Evolutionary conservation across 2,797 vertebrate genomes (phyloP), one percentile per base, ranked within the genome.

Genomic region (Enteromius fasciolatus): DNA sequence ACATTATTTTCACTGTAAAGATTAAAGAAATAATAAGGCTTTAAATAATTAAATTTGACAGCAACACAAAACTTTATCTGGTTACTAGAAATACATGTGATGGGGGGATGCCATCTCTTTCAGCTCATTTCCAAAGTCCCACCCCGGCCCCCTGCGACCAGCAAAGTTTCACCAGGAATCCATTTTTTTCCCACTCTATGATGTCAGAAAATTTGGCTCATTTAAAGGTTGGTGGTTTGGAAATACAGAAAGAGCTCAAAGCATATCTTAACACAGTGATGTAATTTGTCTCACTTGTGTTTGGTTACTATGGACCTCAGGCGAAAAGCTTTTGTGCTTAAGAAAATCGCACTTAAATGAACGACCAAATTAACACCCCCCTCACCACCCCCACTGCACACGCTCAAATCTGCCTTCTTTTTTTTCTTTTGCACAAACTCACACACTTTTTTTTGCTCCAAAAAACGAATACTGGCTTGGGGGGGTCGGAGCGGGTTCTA

Each of bases 261-360:
- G 87, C 88, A 88, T 88, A 78, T 89, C 82, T 89, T 75, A 89
- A 57, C 89, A 84, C 48, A 85, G 87, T 91, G 88, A 91, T 87
- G 90, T 86, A 89, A 90, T 90, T 82, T 72, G 66, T 85, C 86
- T 87, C 59, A 78, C 83, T 84, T 86, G 86, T 33, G 85, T 85
- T 66, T 85, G 76, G 83, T 87, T 83, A 83, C 86, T 74, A 79
- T 44, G 77, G 74, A 84, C 84, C 81, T 73, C 76, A 82, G 86
- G 85, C 79, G 66, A 84, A 68, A 64, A 80, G 76, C 85, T 69
- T 84, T 90, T 90, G 89, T 89, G 78, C 80, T 72, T 67, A 61
- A 86, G 85, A 88, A 89, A 89, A 90, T 88, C 88, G 81, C 89
- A 89, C 89, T 88, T 92, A 87, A 91, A 92, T 93, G 87, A 91